These are phyloP conservation scores for Oryzias melastigma DNA, from an alignment of 2,113 vertebrate genomes.

Conservation along the genomic window DNA sequence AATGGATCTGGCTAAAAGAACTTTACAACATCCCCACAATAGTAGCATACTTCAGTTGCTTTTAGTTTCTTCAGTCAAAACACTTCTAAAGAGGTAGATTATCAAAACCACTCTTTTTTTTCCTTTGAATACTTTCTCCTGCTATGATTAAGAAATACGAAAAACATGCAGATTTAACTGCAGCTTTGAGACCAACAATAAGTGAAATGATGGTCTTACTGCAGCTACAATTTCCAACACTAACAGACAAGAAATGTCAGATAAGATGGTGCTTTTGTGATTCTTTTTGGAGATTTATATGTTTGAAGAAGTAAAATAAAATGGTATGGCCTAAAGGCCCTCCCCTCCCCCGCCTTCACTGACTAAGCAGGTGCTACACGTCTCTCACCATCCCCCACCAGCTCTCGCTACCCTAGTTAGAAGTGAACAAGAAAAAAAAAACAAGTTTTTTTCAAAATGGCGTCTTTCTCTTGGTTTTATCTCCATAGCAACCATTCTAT, in stretches of 20 bases:
- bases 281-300: slow-evolving; percentile 3
- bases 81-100: not conserved
- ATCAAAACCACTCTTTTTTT: not conserved
- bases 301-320: not conserved
- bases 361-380: too few relatives aligned
- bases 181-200: slow-evolving; percentile 21
- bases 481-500: too few relatives aligned
- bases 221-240: slow-evolving; percentile 4
- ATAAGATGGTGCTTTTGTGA: not conserved
- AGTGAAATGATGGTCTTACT: slow-evolving; percentile 17
- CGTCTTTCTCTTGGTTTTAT: too few relatives aligned
- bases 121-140: slow-evolving; percentile 5
- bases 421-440: too few relatives aligned
- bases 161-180: slow-evolving; percentile 12
- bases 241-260: slow-evolving; percentile 5
- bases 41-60: too few relatives aligned
- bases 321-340: too few relatives aligned
- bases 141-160: slow-evolving; percentile 4
- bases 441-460: too few relatives aligned
- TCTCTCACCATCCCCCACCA: too few relatives aligned
- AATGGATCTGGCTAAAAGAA: not conserved
- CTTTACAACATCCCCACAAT: not conserved
- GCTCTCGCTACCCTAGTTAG: too few relatives aligned
- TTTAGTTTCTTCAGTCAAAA: not conserved
- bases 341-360: too few relatives aligned